Base-by-base conservation (phyloP, 2,888 invertebrate genomes). In the Syrphus vitripennis region DNA sequence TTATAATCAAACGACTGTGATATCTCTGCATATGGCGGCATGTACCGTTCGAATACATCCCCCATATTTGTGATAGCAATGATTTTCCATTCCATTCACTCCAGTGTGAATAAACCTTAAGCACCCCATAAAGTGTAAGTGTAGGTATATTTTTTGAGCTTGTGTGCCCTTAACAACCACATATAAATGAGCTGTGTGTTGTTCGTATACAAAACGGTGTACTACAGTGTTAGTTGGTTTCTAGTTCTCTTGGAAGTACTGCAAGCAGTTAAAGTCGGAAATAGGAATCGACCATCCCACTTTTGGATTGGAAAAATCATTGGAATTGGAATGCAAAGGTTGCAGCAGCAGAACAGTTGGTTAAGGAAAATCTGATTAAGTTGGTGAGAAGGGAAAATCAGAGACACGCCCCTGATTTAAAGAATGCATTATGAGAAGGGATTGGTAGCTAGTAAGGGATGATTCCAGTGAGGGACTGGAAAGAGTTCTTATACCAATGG, bases 1-100 rank as follows among this genome's bases (percentile, higher is more conserved):
- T 84, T 84, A 81, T 84, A 84, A 81, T 81, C 84, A 76, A 81
- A 81, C 81, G 69, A 81, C 81, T 77, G 81, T 72, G 80, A 84
- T 77, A 80, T 70, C 61, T 70, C 61, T 76, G 72, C 76, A 72
- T 84, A 81, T 84, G 76, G 65, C 63, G 57, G 70, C 75, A 80
- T 71, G 71, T 84, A 75, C 80, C 74, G 57, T 76, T 72, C 34
- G 29, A 67, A 84, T 72, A 76, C 81, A 81, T 31, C 84, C 84
- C 81, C 84, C 81, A 84, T 80, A 71, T 45, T 71, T 84, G 76
- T 76, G 48, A 69, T 42, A 29, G 71, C 75, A 81, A 69, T 48
- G 50, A 83, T 75, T 76, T 72, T 59, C 71, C 45, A 21, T 81
- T 76, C 76, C 81, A 69, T 72, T 84, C 84, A 24, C 81, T 76